Evolutionary conservation across 2,113 vertebrate genomes (phyloP).

Genomic region (Stegastes partitus): DNA sequence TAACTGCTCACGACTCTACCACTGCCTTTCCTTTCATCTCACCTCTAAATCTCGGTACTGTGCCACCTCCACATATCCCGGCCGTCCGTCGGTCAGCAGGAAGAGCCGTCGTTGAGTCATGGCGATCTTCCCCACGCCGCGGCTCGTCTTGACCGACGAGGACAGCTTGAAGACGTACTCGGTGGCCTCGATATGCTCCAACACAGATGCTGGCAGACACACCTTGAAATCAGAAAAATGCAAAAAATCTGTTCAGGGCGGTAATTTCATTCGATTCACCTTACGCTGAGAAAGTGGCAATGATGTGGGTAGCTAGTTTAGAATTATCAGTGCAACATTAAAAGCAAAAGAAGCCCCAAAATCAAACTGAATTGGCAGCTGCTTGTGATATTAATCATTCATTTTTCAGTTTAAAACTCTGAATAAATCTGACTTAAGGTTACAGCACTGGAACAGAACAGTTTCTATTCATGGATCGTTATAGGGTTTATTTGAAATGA

Average conservation of each 20-base stretch:
- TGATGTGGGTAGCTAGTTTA: too few species aligned
- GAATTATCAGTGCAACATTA: too few species aligned
- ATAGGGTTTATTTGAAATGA: too few species aligned
- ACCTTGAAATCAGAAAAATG: slow-evolving; percentile 71
- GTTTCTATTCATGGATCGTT: too few species aligned
- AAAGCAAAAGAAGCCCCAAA: too few species aligned
- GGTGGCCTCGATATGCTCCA: slow-evolving; percentile 88
- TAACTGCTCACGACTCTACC: too few species aligned
- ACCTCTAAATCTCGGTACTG: slow-evolving; percentile 95
- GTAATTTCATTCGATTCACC: too few species aligned
- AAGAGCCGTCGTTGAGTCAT: slow-evolving; percentile 97
- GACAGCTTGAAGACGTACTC: slow-evolving; percentile 97
- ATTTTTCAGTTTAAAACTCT: too few species aligned
- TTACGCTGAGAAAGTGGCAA: too few species aligned
- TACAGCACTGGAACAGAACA: background rate
- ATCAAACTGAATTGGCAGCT: too few species aligned
- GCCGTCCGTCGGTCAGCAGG: slow-evolving; percentile 90
- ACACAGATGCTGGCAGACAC: slow-evolving; percentile 86
- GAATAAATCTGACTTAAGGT: background rate
- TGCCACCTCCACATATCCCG: slow-evolving; percentile 91
- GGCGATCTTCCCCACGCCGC: slow-evolving; percentile 94
- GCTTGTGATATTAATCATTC: too few species aligned
- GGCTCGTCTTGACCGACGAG: slow-evolving; percentile 92
- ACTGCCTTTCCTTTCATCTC: background rate
- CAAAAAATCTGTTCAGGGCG: background rate